A percentile compares a stretch with the other conserved stretches of the same genome.
Evolutionary conservation across 2,888 invertebrate species (phyloP).

Genomic region (Athetis lepigone): DNA sequence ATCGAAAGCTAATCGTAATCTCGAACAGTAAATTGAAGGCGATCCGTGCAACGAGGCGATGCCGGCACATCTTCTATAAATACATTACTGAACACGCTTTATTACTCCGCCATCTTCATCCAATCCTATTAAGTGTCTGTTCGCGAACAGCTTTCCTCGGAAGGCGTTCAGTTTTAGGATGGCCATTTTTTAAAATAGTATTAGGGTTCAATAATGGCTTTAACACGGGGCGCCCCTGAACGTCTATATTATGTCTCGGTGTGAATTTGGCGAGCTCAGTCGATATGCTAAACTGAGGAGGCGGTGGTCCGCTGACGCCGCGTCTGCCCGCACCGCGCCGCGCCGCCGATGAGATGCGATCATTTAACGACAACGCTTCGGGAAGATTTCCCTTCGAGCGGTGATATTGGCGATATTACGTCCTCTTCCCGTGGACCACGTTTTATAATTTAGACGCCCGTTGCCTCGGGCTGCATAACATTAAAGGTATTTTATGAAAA

Average conservation of each 20-base stretch:
- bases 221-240: slow-evolving; percentile 79
- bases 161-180: slow-evolving; percentile 83
- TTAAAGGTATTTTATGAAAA: slow-evolving; percentile 77
- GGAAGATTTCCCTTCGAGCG: slow-evolving; percentile 76
- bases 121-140: slow-evolving; percentile 89
- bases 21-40: slow-evolving; percentile 81
- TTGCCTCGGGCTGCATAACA: slow-evolving; percentile 76
- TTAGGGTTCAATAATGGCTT: slow-evolving; percentile 88
- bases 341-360: slow-evolving; percentile 80
- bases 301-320: slow-evolving; percentile 81
- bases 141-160: slow-evolving; percentile 80
- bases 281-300: slow-evolving; percentile 84
- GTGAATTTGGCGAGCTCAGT: slow-evolving; percentile 80
- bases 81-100: slow-evolving; percentile 89
- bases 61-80: slow-evolving; percentile 85
- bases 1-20: slow-evolving; percentile 81
- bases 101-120: slow-evolving; percentile 88
- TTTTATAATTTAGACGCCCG: slow-evolving; percentile 79
- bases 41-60: slow-evolving; percentile 78
- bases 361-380: slow-evolving; percentile 83
- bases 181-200: slow-evolving; percentile 87
- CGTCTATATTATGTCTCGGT: slow-evolving; percentile 79
- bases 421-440: slow-evolving; percentile 75
- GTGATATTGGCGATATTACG: slow-evolving; percentile 80
- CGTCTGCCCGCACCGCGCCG: slow-evolving; percentile 80